Percentiles rank a stretch among this genome's conserved stretches.
phyloP scores from a whole-genome alignment of 1,140 invertebrate species.

The Dendrolimus kikuchii region DNA sequence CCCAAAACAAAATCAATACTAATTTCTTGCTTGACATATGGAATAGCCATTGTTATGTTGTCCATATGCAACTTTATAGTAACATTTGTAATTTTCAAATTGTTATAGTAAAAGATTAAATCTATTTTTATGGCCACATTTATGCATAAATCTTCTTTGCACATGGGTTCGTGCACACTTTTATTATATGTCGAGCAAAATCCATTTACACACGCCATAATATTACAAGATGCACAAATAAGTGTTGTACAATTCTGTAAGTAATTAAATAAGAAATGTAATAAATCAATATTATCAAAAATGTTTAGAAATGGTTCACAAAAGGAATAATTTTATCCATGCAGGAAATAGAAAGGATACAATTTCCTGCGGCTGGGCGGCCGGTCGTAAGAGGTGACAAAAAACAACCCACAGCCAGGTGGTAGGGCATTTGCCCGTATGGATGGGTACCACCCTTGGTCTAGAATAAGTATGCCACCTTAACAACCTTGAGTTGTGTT shows the following conservation, averaged over 20 bases:
- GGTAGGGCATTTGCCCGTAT: no score
- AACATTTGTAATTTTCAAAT: slow-evolving; percentile 36
- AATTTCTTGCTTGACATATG: slow-evolving; percentile 39
- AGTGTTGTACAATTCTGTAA: slow-evolving; percentile 52
- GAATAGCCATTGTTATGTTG: slow-evolving; percentile 20
- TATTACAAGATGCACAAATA: slow-evolving; percentile 46
- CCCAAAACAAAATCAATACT: slow-evolving; percentile 39
- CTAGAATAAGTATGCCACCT: no score
- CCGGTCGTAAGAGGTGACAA: no score
- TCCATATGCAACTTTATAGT: slow-evolving; percentile 35
- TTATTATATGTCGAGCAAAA: slow-evolving; percentile 36
- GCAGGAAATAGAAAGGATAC: no score
- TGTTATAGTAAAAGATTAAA: slow-evolving; percentile 44
- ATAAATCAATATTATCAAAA: background rate
- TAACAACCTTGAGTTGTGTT: no score
- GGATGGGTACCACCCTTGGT: no score
- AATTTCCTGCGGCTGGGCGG: no score
- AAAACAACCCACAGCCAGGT: no score
- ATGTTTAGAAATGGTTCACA: no score
- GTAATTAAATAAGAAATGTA: slow-evolving; percentile 4
- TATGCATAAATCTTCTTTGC: slow-evolving; percentile 32
- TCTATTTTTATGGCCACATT: slow-evolving; percentile 42
- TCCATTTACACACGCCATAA: slow-evolving; percentile 27
- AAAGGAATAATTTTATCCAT: no score
- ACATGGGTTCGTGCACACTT: slow-evolving; percentile 34